Percentiles rank a stretch among this genome's conserved stretches.
Evolutionary conservation across 2,888 invertebrate genomes (phyloP).

Genomic region (Steinernema hermaphroditum): DNA sequence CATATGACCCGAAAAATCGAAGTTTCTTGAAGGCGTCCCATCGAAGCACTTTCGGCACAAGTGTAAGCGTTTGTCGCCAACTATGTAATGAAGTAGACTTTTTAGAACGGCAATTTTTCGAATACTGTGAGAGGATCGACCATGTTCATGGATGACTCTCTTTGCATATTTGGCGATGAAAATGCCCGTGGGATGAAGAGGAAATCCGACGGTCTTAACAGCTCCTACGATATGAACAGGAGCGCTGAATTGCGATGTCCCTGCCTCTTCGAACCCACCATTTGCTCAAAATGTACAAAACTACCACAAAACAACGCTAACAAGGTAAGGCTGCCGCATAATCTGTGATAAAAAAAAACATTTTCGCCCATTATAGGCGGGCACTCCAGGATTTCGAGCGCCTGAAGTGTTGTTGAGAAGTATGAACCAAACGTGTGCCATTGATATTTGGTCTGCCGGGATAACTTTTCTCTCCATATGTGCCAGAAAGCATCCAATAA

Average conservation of each 20-base stretch:
- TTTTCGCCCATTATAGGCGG: constrained; percentile 71
- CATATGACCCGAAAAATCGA: constrained; percentile 32
- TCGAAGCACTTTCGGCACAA: not conserved
- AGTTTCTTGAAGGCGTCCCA: constrained; percentile 11
- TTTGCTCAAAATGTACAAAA: constrained; percentile 74
- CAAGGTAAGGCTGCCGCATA: constrained; percentile 38
- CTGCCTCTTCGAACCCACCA: constrained; percentile 75
- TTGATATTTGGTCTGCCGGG: constrained; percentile 87
- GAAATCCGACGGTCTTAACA: not conserved
- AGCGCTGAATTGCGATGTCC: constrained; percentile 67
- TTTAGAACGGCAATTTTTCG: not conserved
- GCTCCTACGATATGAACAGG: no score
- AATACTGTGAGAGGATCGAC: not conserved
- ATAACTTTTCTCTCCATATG: constrained; percentile 80
- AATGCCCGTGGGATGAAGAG: not conserved
- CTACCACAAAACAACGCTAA: constrained; percentile 42
- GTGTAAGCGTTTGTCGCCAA: not conserved
- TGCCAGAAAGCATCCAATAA: constrained; percentile 72
- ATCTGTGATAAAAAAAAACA: not conserved
- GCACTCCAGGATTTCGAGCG: constrained; percentile 85
- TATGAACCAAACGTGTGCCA: constrained; percentile 78
- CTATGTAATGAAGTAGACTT: not conserved
- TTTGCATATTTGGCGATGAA: not conserved
- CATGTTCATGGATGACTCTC: not conserved
- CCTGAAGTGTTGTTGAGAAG: constrained; percentile 79